A percentile compares a stretch with the other conserved stretches of the same genome.
Evolutionary conservation across 2,797 vertebrate genomes (phyloP).

Genomic region (Macropodus opercularis): DNA sequence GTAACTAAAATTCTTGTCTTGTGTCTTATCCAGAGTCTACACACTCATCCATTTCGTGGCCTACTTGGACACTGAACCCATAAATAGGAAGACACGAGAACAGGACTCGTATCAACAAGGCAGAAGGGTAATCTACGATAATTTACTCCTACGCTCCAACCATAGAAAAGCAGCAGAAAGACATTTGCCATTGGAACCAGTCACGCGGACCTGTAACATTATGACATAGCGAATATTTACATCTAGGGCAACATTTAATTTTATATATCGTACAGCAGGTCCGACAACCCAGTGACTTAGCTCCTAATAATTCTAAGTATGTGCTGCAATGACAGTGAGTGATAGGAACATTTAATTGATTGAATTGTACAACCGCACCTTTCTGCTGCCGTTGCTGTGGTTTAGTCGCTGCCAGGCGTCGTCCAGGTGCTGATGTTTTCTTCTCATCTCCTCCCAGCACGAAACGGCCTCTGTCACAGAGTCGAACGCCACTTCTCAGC

Average conservation of each 20-base stretch:
- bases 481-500: fast-evolving
- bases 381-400: neutral
- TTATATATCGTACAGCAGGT: neutral
- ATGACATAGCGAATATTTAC: too few relatives aligned
- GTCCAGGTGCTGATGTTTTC: neutral
- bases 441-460: neutral
- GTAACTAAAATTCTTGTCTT: too few relatives aligned
- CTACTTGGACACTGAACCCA: slow-evolving; percentile 55
- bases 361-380: neutral
- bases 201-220: too few relatives aligned
- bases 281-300: too few relatives aligned
- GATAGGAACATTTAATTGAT: neutral
- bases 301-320: neutral
- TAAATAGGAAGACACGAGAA: neutral
- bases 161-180: too few relatives aligned
- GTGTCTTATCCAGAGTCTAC: slow-evolving; percentile 41
- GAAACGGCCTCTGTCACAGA: neutral
- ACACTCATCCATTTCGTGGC: slow-evolving; percentile 68
- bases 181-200: too few relatives aligned
- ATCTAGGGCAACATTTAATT: too few relatives aligned
- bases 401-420: neutral
- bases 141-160: too few relatives aligned
- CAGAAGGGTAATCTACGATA: too few relatives aligned
- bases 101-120: too few relatives aligned
- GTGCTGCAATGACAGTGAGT: fast-evolving